Conservation (phyloP, 1,140 invertebrate genomes). For the Octopus sinensis region DNA sequence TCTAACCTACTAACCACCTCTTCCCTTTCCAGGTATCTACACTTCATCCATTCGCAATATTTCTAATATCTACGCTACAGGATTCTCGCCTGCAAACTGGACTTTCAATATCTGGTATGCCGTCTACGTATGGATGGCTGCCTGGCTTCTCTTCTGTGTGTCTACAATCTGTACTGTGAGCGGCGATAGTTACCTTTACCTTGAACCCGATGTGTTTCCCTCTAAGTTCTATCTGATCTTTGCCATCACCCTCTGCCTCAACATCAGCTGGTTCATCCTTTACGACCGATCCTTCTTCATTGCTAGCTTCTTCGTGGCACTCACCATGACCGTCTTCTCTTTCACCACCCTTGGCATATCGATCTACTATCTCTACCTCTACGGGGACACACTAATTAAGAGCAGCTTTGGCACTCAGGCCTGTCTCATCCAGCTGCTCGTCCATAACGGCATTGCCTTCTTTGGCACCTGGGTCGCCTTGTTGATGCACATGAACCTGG, state of each 20-base stretch:
- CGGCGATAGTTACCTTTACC: constrained; percentile 26
- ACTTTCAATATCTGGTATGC: constrained; percentile 38
- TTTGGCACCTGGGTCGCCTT: constrained; percentile 39
- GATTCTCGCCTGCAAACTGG: constrained; percentile 37
- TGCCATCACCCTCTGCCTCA: constrained; percentile 23
- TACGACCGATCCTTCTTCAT: constrained; percentile 33
- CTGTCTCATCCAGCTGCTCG: constrained; percentile 35
- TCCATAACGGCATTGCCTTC: constrained; percentile 43
- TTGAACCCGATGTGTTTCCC: constrained; percentile 25
- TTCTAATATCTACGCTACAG: constrained; percentile 23
- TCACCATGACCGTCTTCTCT: constrained; percentile 18
- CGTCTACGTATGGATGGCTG: constrained; percentile 34
- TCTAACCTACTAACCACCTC: not conserved
- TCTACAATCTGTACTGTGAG: constrained; percentile 29
- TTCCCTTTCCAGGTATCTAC: constrained; percentile 30
- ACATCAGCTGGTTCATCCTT: constrained; percentile 39
- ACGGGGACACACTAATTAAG: not conserved
- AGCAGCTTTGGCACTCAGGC: constrained; percentile 15
- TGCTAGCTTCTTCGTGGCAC: constrained; percentile 10
- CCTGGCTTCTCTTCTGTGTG: constrained; percentile 31
- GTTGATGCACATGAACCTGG: constrained; percentile 36
- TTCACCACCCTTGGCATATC: constrained; percentile 22
- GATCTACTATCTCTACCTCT: constrained; percentile 19
- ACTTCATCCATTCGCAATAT: constrained; percentile 24
- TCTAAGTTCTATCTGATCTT: constrained; percentile 24